Evolutionary conservation across 2,888 invertebrate genomes (phyloP), one percentile per base, ranked within the genome.

Genomic region (Erebia palarica): DNA sequence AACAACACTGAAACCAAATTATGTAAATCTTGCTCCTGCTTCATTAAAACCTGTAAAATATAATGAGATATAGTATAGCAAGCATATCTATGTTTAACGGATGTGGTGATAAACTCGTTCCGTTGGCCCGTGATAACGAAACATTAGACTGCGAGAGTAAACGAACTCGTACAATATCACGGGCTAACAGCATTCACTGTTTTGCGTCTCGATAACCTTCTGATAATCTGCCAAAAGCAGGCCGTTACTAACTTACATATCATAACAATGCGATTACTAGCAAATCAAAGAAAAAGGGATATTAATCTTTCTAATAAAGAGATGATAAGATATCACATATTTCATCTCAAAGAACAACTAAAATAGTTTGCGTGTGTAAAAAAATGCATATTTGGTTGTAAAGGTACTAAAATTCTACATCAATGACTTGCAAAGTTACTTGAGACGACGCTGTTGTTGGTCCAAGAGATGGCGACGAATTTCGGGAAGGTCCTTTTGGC

Each of bases 31-130:
- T 18, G 16, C n/a, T 47, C 47, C 11, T 18, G 47, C 61, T 47
- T 16, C 5, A 21, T 47, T 47, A 44, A 66, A 66, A 66, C 18
- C 66, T 57, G 44, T 57, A 14, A 7, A 18, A 47, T 73, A 74
- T 71, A 77, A 76, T 75, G 78, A 76, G 75, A 71, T 73, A 76
- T 75, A 75, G n/a, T n/a, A n/a, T n/a, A n/a, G n/a, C n/a, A 21
- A 18, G 49, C 65, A 13, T 77, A 75, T 78, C 73, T 77, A 71
- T 69, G 74, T 73, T 77, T 82, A 85, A 81, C 91, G 91, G 91
- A 91, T 89, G 89, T 80, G 79, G 75, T 76, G 87, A 91, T 90
- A 90, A 88, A 80, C 79, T 73, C 85, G 87, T 90, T 88, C 90
- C 90, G 90, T 83, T 85, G 85, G 83, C 81, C 77, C 72, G 81